These are phyloP conservation scores for Micropterix aruncella DNA, from an alignment of 2,888 invertebrate species.

Conservation along the genomic window DNA sequence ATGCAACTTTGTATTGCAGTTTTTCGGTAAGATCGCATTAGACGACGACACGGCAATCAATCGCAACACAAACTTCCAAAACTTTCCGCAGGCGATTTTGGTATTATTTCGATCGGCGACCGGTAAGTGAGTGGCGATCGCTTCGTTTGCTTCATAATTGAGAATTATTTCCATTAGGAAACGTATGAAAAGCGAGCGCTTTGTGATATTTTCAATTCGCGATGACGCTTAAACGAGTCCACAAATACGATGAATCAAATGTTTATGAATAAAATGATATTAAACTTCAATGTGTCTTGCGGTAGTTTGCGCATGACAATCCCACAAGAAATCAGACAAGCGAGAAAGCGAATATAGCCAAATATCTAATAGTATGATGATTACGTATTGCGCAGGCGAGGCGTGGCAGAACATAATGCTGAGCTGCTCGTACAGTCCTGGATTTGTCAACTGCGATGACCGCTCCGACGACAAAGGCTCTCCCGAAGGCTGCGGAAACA, in stretches of 20 bases:
- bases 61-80: conserved; percentile 97
- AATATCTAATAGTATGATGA: no score
- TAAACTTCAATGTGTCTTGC: no score
- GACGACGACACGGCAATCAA: conserved; percentile 70
- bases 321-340: no score
- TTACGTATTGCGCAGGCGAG: conserved; percentile 65
- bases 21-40: conserved; percentile 91
- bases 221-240: no score
- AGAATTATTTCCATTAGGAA: no score
- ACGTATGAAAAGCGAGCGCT: no score
- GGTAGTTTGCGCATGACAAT: no score
- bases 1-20: conserved; percentile 31
- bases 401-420: conserved; percentile 99
- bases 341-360: no score
- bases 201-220: no score
- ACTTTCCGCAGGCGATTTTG: conserved; percentile 93
- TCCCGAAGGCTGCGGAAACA: conserved; percentile 62
- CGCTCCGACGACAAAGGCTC: conserved; percentile 28
- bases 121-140: conserved; percentile 42
- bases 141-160: no score
- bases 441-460: conserved; percentile 41
- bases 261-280: no score
- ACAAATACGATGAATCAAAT: no score
- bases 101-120: conserved; percentile 93
- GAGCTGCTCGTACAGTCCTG: conserved; percentile 52